Conservation (phyloP, 2,797 vertebrate genomes). For the Peromyscus nudipes region DNA sequence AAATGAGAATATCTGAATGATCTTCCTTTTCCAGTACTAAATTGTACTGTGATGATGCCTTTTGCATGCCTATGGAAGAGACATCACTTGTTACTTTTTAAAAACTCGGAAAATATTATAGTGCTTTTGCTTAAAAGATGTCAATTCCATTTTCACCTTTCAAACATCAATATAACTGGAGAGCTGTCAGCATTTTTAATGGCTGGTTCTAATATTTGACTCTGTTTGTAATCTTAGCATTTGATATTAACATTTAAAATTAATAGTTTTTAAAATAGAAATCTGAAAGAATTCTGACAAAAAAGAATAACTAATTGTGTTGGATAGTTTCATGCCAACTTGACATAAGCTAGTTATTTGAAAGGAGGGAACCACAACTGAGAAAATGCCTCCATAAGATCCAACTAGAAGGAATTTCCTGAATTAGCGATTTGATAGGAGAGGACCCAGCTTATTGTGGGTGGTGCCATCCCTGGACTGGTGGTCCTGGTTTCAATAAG, state of each 20-base stretch:
- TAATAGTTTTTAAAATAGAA: background rate
- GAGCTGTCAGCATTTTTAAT: background rate
- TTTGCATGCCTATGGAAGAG: background rate
- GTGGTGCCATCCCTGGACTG: background rate
- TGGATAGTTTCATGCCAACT: background rate
- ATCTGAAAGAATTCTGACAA: background rate
- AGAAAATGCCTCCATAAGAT: background rate
- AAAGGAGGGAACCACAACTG: background rate
- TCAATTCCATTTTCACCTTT: background rate
- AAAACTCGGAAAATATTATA: background rate
- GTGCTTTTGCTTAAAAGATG: background rate
- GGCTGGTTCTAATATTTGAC: background rate
- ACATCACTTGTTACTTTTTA: background rate
- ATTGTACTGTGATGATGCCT: background rate
- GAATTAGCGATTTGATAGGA: background rate
- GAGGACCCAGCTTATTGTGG: background rate
- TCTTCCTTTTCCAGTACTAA: background rate
- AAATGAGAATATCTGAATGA: background rate
- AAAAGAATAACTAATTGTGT: background rate
- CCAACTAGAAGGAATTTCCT: background rate
- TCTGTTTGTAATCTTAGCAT: background rate
- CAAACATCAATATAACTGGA: background rate
- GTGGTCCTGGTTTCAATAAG: background rate
- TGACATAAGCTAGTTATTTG: background rate
- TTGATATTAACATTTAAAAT: background rate